Evolutionary conservation across 2,113 vertebrate species (phyloP).

Genomic region (Athene noctua): DNA sequence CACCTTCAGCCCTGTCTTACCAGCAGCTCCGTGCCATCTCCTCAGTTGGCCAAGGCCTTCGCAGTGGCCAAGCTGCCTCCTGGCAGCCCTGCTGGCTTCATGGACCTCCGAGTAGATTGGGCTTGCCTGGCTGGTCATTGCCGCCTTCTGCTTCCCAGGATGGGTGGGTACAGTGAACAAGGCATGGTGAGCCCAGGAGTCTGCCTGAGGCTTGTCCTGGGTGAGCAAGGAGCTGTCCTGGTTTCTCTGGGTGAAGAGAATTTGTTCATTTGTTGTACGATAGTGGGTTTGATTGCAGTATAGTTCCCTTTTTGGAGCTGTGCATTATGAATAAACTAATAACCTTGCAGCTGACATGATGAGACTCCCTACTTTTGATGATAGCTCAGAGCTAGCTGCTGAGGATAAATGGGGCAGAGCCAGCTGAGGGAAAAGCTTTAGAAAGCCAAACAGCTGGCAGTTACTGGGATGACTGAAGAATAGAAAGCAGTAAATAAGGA

Average conservation of each 20-base stretch:
- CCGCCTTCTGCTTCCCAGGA: background rate
- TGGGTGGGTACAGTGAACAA: background rate
- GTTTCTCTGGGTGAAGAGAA: background rate
- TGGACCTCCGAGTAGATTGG: background rate
- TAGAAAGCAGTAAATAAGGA: background rate
- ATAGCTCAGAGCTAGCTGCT: background rate
- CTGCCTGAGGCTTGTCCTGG: background rate
- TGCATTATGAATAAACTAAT: background rate
- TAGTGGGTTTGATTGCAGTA: background rate
- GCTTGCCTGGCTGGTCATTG: background rate
- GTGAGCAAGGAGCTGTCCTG: background rate
- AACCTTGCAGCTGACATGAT: background rate
- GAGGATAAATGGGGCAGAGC: background rate
- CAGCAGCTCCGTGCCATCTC: background rate
- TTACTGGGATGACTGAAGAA: background rate
- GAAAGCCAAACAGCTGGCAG: background rate
- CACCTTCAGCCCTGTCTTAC: background rate
- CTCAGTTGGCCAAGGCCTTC: fast-evolving
- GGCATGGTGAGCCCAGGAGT: background rate
- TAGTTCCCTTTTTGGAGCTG: background rate
- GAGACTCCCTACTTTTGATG: background rate
- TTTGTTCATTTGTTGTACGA: background rate
- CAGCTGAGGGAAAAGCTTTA: background rate
- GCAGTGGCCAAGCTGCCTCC: background rate
- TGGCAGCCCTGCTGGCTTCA: fast-evolving